Conservation (phyloP, 1,140 invertebrate species). For the Drepana arcuata region DNA sequence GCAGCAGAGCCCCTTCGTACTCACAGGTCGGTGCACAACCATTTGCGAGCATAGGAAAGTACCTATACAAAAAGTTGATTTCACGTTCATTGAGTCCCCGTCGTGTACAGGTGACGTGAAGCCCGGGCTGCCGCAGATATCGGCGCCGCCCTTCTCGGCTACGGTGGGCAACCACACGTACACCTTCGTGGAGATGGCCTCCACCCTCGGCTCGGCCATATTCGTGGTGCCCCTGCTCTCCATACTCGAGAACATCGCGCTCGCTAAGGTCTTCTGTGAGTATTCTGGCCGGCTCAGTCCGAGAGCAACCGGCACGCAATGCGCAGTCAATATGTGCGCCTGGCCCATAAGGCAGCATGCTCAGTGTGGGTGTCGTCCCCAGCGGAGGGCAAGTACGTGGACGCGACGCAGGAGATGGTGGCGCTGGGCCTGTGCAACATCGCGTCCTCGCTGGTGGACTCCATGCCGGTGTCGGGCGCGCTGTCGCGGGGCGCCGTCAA, state of each 20-base stretch:
- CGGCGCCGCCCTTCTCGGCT: constrained; percentile 76
- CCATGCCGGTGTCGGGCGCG: constrained; percentile 90
- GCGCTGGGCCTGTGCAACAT: constrained; percentile 87
- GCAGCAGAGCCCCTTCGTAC: constrained; percentile 76
- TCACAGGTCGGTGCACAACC: constrained; percentile 73
- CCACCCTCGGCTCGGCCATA: constrained; percentile 80
- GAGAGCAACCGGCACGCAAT: no score
- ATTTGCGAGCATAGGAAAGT: no score
- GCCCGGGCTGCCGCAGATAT: constrained; percentile 77
- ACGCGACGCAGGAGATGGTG: constrained; percentile 86
- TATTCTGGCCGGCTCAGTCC: no score
- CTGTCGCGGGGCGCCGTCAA: constrained; percentile 89
- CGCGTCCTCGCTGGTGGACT: constrained; percentile 86
- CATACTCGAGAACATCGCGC: constrained; percentile 85
- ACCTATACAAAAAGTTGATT: no score
- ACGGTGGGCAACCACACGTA: constrained; percentile 78
- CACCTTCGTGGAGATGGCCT: constrained; percentile 78
- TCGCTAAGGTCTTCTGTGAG: constrained; percentile 87
- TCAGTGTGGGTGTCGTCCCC: no score
- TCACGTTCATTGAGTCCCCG: no score
- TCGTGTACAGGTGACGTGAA: constrained; percentile 80
- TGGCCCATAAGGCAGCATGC: no score
- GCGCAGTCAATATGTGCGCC: no score
- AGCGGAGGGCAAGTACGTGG: constrained; percentile 79
- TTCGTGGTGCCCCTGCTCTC: constrained; percentile 84